These are phyloP conservation scores for Plotosus lineatus DNA, from an alignment of 2,113 vertebrate species.

Conservation along the genomic window DNA sequence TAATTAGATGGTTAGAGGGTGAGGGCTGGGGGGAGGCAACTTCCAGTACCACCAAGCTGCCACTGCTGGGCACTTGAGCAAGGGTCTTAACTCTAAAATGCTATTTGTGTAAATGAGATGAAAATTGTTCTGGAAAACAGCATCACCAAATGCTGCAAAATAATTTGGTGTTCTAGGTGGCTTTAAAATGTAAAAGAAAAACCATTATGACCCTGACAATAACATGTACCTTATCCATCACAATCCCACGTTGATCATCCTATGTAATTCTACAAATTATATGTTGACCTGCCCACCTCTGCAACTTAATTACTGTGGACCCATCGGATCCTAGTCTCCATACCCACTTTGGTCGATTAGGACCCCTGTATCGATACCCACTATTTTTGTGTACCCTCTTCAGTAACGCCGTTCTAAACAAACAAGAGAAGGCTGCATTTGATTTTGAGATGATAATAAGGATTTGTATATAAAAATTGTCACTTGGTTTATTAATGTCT, in stretches of 20 bases:
- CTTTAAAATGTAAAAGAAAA: not conserved
- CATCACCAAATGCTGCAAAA: too few species aligned
- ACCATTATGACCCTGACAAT: not conserved
- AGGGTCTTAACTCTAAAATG: too few species aligned
- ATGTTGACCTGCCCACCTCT: not conserved
- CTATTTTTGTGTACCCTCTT: not conserved
- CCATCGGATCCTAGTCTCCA: not conserved
- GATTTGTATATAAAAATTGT: not conserved
- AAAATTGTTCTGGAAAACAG: too few species aligned
- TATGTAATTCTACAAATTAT: not conserved
- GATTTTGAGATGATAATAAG: not conserved
- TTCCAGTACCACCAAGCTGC: too few species aligned
- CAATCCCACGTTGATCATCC: not conserved
- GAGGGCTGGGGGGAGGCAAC: too few species aligned
- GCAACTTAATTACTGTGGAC: not conserved
- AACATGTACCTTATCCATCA: not conserved
- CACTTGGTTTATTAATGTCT: not conserved
- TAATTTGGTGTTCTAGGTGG: not conserved
- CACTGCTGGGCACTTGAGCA: too few species aligned
- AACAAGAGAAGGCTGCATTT: constrained; percentile 2
- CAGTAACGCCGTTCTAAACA: not conserved
- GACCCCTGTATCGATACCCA: not conserved
- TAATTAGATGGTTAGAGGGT: too few species aligned
- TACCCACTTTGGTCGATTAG: too few species aligned
- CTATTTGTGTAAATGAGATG: too few species aligned